Evolutionary conservation across 2,888 invertebrate genomes (phyloP), one percentile per base, ranked within the genome.

Genomic region (Tetragonula carbonaria): DNA sequence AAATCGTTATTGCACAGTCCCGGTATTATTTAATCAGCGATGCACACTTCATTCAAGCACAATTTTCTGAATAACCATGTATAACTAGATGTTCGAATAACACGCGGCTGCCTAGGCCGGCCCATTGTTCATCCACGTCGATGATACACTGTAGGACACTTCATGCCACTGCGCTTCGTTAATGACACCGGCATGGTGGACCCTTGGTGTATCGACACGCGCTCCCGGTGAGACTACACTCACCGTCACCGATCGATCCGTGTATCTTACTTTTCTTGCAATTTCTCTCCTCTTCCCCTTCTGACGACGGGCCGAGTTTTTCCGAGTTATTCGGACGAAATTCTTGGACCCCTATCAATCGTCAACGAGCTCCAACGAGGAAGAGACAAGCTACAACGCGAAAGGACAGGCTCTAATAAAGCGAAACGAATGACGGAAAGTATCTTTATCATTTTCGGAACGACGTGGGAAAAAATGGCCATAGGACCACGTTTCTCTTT

Each of bases 1-100:
- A 85, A 89, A 89, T 88, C 85, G 89, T 89, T 90, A 90, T 90
- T 87, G 87, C 78, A 79, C 78, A 55, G 73, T 68, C 79, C 55
- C 50, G 85, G 79, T 82, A 84, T 90, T 90, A 88, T 90, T 88
- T 88, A 78, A 82, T 85, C 82, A 79, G 66, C 78, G 86, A 79
- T 63, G 86, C 78, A 74, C 86, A 82, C 86, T 86, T 86, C 86
- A 74, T 85, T 79, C 86, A 66, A 70, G 78, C 81, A 81, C 81
- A 66, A 80, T 85, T 80, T 84, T 80, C 78, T 78, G 76, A 87
- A 83, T 84, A 86, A 77, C 77, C 71, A 57, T 75, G 76, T 74
- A 86, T 80, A 80, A 87, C 77, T 80, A 87, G 82, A 75, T 79
- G 84, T 76, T 86, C 86, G 86, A 85, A 86, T 86, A 86, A 77